Percentiles rank a stretch among this genome's conserved stretches.
phyloP scores from a whole-genome alignment of 2,888 invertebrate genomes.

The Melinopterus prodromus region DNA sequence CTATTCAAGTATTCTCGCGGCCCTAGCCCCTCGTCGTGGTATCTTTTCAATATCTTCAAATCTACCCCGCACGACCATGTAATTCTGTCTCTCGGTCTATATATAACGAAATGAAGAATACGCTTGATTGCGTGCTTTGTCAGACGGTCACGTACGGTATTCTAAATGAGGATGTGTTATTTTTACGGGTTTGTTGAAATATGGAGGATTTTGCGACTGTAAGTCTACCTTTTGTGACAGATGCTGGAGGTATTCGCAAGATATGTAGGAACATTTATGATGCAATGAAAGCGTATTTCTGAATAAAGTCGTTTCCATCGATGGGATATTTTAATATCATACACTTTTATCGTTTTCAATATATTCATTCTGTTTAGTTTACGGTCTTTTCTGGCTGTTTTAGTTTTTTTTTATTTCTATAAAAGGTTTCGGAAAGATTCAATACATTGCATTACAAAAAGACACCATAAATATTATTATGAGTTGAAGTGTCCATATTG shows the following conservation, averaged over 20 bases:
- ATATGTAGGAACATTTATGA: background rate
- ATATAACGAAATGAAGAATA: slow-evolving; percentile 26
- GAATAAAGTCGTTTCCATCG: background rate
- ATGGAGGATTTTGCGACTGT: background rate
- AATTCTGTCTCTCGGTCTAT: background rate
- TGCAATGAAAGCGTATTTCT: background rate
- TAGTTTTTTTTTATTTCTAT: no score
- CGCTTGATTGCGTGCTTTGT: slow-evolving; percentile 35
- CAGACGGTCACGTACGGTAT: slow-evolving; percentile 35
- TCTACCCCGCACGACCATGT: slow-evolving; percentile 16
- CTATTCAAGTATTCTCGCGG: background rate
- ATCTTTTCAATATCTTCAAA: slow-evolving; percentile 35
- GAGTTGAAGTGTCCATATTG: no score
- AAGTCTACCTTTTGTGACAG: background rate
- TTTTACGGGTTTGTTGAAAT: background rate
- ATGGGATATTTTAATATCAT: no score
- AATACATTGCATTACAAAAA: no score
- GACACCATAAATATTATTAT: no score
- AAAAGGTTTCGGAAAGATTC: no score
- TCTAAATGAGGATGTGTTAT: slow-evolving; percentile 27
- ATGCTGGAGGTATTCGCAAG: background rate
- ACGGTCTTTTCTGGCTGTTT: no score
- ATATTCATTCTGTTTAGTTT: no score
- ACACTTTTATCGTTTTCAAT: no score
- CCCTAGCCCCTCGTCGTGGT: slow-evolving; percentile 26